These are phyloP conservation scores for Leptogaster cylindrica DNA, from an alignment of 2,888 invertebrate genomes.

Conservation along the genomic window DNA sequence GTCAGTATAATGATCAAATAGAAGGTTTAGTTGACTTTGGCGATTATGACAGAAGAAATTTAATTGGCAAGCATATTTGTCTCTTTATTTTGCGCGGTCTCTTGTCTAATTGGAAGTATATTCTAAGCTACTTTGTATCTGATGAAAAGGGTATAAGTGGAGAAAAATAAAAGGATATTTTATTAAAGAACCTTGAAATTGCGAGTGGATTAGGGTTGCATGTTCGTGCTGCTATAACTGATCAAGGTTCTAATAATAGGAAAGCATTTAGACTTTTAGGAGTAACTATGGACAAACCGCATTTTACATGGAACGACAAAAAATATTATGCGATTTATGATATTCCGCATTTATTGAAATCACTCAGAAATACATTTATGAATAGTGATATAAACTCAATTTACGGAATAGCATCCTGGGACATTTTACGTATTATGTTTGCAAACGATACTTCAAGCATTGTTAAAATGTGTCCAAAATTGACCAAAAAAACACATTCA, in stretches of 20 bases:
- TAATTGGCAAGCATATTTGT: slow-evolving; percentile 2
- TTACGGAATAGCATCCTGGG: not conserved
- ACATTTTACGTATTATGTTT: slow-evolving; percentile 1
- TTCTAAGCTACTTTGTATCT: not conserved
- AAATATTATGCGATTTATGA: slow-evolving; percentile 7
- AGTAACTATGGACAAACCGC: too few species aligned
- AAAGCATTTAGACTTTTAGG: slow-evolving; percentile 2
- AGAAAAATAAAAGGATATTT: slow-evolving; percentile 7
- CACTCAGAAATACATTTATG: slow-evolving; percentile 5
- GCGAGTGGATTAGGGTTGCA: not conserved
- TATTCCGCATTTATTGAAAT: not conserved
- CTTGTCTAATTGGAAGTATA: slow-evolving; percentile 3
- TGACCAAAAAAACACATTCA: slow-evolving; percentile 11
- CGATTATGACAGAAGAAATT: not conserved
- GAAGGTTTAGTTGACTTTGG: not conserved
- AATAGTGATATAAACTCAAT: not conserved
- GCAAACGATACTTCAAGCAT: not conserved
- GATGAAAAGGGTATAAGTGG: not conserved
- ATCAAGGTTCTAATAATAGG: not conserved
- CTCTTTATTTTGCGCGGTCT: not conserved
- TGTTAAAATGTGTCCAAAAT: slow-evolving; percentile 9
- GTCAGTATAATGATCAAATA: not conserved
- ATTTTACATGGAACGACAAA: not conserved
- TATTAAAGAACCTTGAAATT: slow-evolving; percentile 1
- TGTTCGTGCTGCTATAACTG: not conserved